phyloP scores from a whole-genome alignment of 2,113 vertebrate genomes.

The Hypanus sabinus region DNA sequence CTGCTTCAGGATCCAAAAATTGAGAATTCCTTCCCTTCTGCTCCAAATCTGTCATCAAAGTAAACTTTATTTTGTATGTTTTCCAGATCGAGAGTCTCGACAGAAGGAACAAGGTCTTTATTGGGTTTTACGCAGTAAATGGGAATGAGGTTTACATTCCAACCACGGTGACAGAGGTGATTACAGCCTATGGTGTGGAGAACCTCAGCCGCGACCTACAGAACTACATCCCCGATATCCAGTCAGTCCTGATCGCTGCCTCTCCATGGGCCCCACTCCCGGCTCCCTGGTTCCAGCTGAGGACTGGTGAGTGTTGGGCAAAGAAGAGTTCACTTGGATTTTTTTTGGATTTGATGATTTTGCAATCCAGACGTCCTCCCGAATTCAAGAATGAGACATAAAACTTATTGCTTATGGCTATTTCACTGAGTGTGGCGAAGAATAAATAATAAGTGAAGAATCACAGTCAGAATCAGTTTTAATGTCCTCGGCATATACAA shows the following conservation, averaged over 20 bases:
- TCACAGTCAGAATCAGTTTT: too few relatives aligned
- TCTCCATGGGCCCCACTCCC: constrained; percentile 72
- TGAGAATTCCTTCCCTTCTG: too few relatives aligned
- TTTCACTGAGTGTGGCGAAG: too few relatives aligned
- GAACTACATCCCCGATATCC: constrained; percentile 73
- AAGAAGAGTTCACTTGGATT: not conserved
- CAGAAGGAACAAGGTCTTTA: constrained; percentile 74
- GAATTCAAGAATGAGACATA: too few relatives aligned
- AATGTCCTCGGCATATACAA: too few relatives aligned
- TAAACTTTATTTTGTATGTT: not conserved
- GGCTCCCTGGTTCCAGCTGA: constrained; percentile 72
- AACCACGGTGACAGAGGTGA: constrained; percentile 65
- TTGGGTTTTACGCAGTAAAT: constrained; percentile 78
- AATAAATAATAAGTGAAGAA: too few relatives aligned
- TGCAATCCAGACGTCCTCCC: too few relatives aligned
- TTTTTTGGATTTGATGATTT: too few relatives aligned
- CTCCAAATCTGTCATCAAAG: not conserved
- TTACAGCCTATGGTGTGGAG: constrained; percentile 69
- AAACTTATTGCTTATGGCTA: too few relatives aligned
- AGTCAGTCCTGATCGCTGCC: constrained; percentile 72
- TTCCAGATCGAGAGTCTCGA: constrained; percentile 79
- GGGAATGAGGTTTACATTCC: constrained; percentile 74
- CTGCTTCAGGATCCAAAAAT: too few relatives aligned
- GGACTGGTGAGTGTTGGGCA: constrained; percentile 71
- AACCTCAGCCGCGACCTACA: constrained; percentile 79